Base-by-base conservation (phyloP, 2,113 vertebrate genomes). In the Scomber scombrus region DNA sequence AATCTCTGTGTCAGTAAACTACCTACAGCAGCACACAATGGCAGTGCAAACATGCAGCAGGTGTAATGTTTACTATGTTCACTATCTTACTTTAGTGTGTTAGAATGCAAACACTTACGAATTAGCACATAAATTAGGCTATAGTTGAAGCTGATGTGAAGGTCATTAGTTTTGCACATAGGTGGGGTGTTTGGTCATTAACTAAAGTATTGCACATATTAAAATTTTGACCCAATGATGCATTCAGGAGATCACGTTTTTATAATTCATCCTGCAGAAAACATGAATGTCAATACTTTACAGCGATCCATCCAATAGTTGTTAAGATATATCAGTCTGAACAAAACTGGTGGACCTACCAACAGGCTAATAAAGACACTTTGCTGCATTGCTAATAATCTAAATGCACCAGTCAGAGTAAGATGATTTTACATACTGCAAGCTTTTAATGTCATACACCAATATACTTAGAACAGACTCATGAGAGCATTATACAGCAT, bases 401-500 rank as follows among this genome's bases (percentile, higher is more conserved):
- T n/a, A 14, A 51, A 58, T 43, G 31, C 31, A 61, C 15, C 16
- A 61, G 50, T 66, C 34, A 70, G 34, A 11, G 47, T 61, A 14
- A 34, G 16, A 31, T 61, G 40, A 79, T 52, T 71, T 46, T 34
- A 19, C 15, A 26, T 34, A 51, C 43, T 15, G 51, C 62, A 15
- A 51, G 18, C 7, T 52, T 79, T 76, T 76, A 56, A 45, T 57
- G 40, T 16, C 21, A 14, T 11, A 23, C 55, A n/a, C 57, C 18
- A 64, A 46, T 45, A 49, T 54, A 71, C 34, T 50, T 63, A 45
- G 16, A 57, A 26, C 14, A 64, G 52, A 60, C 3, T 4, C 3
- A 55, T 71, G 23, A n/a, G 21, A 68, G 45, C 13, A 29, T 60
- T 46, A 45, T 43, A 45, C 29, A 71, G 60, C 54, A 74, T 52